Evolutionary conservation across 2,113 vertebrate species (phyloP), one percentile per base, ranked within the genome.

Genomic region (Caretta caretta): DNA sequence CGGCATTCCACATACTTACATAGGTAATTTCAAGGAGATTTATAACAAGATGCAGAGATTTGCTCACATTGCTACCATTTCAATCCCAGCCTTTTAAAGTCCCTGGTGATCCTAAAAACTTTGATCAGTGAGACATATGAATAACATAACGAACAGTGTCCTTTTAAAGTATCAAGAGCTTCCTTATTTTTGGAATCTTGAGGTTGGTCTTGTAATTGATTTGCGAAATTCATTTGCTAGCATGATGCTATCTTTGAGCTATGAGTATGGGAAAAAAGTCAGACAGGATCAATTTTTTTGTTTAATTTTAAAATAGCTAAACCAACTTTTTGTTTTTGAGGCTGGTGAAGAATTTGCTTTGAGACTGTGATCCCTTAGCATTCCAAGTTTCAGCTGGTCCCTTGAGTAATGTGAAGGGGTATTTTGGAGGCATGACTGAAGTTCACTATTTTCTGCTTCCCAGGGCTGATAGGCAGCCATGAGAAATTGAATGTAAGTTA

Each of bases 21-120:
- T 49, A 87, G 25, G 25, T 69, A 53, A 6, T 57, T 87, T 87
- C 75, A 87, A 27, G 72, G n/a, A 91, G 22, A 80, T 90, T 90
- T 90, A 86, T 83, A 80, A 56, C 17, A 22, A 78, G 38, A 14
- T 29, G 16, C 24, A 49, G 85, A 56, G n/a, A 78, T 82, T 86
- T 86, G 24, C 46, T 93, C 79, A 87, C 0, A 0, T 49, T 59
- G 17, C 25, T 84, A 6, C 62, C 46, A 31, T 84, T 91, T 87
- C 54, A 78, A 12, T 82, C 81, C 54, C 46, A 84, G 29, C 17
- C 42, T 86, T 56, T 75, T 59, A 19, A 87, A 92, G 20, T 22
- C 51, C 82, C 50, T n/a, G 20, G 5, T 49, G 20, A 85, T 53
- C 49, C 9, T 84, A 57, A 87, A 75, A 89, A n/a, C 22, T 7